Base-by-base conservation (phyloP, 2,888 invertebrate genomes). In the Pheosia gnoma region DNA sequence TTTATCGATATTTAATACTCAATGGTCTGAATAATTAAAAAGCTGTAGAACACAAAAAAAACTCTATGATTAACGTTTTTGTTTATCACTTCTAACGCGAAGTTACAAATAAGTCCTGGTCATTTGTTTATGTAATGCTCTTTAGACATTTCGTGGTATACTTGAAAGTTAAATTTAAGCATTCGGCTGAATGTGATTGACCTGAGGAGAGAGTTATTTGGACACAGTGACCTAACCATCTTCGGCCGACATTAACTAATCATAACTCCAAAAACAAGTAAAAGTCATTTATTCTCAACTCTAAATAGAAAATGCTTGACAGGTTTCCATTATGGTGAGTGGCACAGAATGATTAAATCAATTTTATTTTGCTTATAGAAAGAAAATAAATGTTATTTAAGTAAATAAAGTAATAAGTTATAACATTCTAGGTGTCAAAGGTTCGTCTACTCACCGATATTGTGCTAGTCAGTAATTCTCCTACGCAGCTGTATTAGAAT, bases 401-500 rank as follows among this genome's bases (percentile, higher is more conserved):
- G 25, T 13, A 49, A 49, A 52, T 37, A 37, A 11, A 10, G 53
- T 53, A 53, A 53, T 37, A 25, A 53, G 25, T 37, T 5, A 37
- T 36, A 5, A 5, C 6, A 37, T 53, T 37, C 25, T 53, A 53
- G 37, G 53, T 53, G 53, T 47, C 47, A 47, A n/a, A 37, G 3
- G 51, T 25, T 53, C 9, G 47, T 53, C 53, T 53, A 37, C 36
- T 9, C 36, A n/a, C n/a, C 25, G 53, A 36, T 37, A 8, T 10
- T 37, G 25, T 51, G 51, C 8, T 8, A 51, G 51, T 13, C 7
- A 51, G 51, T 51, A 60, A 77, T 77, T 68, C 67, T 69, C 80
- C 75, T 63, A 80, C 73, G 70, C 70, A 71, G 63, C 60, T 66
- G 74, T 77, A 70, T 71, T 74, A 73, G 75, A 76, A 76, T 74